phyloP scores from a whole-genome alignment of 2,888 invertebrate genomes.

The Chouioia cunea region DNA sequence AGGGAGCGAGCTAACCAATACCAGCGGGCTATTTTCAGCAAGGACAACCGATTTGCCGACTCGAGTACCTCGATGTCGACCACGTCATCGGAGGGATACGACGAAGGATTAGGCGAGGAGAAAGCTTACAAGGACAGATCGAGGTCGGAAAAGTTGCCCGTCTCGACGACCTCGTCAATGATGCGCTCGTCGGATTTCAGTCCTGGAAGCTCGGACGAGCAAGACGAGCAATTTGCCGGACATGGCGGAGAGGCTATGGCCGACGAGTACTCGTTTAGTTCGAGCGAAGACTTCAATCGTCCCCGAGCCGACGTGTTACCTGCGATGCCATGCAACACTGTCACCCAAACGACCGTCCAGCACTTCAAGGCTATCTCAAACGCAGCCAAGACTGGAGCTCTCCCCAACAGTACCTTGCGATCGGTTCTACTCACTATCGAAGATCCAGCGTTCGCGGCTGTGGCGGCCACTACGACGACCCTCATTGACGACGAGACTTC shows the following conservation, averaged over 20 bases:
- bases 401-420: conserved; percentile 63
- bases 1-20: conserved; percentile 70
- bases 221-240: conserved; percentile 71
- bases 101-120: conserved; percentile 76
- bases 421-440: conserved; percentile 76
- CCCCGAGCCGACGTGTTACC: conserved; percentile 29
- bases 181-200: conserved; percentile 63
- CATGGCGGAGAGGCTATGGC: conserved; percentile 77
- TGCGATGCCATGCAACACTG: conserved; percentile 39
- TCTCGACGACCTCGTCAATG: conserved; percentile 44
- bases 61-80: conserved; percentile 66
- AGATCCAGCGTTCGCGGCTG: conserved; percentile 82
- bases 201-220: conserved; percentile 71
- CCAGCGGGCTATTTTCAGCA: conserved; percentile 64
- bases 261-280: conserved; percentile 61
- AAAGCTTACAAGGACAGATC: conserved; percentile 79
- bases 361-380: conserved; percentile 58
- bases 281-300: conserved; percentile 70
- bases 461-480: conserved; percentile 77
- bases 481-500: conserved; percentile 87
- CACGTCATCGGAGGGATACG: conserved; percentile 67
- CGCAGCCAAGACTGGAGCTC: conserved; percentile 55
- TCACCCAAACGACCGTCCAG: conserved; percentile 52
- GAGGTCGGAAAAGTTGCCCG: conserved; percentile 68
- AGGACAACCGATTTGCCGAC: conserved; percentile 64